Base-by-base conservation (phyloP, 1,140 invertebrate genomes). In the Lasioglossum albipes region DNA sequence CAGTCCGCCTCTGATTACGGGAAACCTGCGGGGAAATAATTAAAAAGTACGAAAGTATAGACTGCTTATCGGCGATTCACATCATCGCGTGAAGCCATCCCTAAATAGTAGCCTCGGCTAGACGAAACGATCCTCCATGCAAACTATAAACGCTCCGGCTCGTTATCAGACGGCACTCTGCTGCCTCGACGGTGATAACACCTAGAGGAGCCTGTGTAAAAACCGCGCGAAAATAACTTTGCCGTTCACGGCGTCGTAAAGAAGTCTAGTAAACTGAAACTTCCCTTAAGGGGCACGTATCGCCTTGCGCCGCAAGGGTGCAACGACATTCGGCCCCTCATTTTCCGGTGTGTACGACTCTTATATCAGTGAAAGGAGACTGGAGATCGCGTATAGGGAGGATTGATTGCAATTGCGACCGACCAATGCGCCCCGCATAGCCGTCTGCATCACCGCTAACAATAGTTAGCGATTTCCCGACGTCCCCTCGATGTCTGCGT, bases 401-500 rank as follows among this genome's bases (percentile, higher is more conserved):
- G 49, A 31, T 42, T 81, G 76, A 70, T 67, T 71, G 72, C 73
- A 81, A 84, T 71, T 77, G 74, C 69, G 67, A 67, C 79, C 67
- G 74, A 54, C 31, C 72, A 71, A 62, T 62, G 74, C 36, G 49
- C 67, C 62, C 36, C 71, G 72, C 59, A 81, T 52, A 64, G 31
- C 41, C 57, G 54, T 7, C 42, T 62, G 57, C 49, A 49, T 54
- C 27, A 31, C n/a, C 12, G 62, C 13, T 42, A 45, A 72, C 49
- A 65, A 64, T 84, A 87, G 85, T 85, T 87, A 85, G 79, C 70
- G 42, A 69, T 76, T 82, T 87, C 82, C 85, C 83, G 73, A 74
- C 68, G 83, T 70, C 77, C 22, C 45, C 45, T 49, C 13, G 45
- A 49, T 62, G 27, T 64, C 27, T 16, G 7, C 62, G 27, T 61